A percentile compares a stretch with the other conserved stretches of the same genome.
phyloP scores from a whole-genome alignment of 2,888 invertebrate genomes.

The Chalcis sispes region DNA sequence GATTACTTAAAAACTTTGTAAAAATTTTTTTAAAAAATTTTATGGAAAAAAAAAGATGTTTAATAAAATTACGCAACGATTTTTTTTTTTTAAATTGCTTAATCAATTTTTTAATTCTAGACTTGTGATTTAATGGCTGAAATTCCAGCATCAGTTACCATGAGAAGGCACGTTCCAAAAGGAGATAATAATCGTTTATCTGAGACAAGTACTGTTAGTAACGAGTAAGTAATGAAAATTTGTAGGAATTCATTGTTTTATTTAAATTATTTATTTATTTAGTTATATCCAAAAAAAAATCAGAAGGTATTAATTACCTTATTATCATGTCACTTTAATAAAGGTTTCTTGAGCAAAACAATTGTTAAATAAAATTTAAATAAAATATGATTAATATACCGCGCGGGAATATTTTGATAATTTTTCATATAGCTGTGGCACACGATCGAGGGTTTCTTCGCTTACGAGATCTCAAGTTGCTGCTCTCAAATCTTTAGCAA shows the following conservation, averaged over 20 bases:
- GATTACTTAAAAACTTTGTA: too few species aligned
- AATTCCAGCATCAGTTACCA: constrained; percentile 78
- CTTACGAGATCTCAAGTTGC: constrained; percentile 79
- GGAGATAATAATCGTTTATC: constrained; percentile 78
- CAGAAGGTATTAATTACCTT: constrained; percentile 48
- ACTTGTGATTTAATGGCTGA: constrained; percentile 82
- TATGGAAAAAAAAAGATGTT: too few species aligned
- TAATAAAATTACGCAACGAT: not conserved
- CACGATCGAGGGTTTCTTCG: constrained; percentile 78
- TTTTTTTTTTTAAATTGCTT: not conserved
- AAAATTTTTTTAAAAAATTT: too few species aligned
- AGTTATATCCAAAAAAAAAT: constrained; percentile 51
- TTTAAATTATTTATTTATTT: constrained; percentile 42
- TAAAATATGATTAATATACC: constrained; percentile 34
- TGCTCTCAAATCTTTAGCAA: constrained; percentile 78
- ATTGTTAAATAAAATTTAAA: constrained; percentile 37
- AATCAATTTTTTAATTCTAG: constrained; percentile 68
- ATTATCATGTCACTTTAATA: constrained; percentile 36
- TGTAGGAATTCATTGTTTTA: too few species aligned
- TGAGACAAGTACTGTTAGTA: constrained; percentile 78
- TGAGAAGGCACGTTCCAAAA: constrained; percentile 79
- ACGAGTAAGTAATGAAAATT: constrained; percentile 78
- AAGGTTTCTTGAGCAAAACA: constrained; percentile 58
- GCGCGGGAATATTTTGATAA: constrained; percentile 47
- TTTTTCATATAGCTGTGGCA: constrained; percentile 74